Evolutionary conservation across 92 coral and sea anemone species (phyloP), one percentile per base, ranked within the genome.

Genomic region (Zoanthus solanderi): DNA sequence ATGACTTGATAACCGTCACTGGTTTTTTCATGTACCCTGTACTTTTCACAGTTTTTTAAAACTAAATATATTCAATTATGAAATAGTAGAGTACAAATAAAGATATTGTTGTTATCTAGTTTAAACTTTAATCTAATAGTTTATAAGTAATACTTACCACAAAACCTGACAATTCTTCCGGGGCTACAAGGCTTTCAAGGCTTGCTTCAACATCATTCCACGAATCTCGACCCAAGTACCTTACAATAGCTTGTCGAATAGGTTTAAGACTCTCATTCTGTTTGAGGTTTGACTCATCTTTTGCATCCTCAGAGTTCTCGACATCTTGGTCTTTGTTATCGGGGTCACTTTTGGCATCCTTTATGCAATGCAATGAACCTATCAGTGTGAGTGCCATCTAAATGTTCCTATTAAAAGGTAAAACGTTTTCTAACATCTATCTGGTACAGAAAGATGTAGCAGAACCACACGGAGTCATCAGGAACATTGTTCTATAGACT

Each of bases 211-310:
- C 28, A 4, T 63, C 69, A n/a, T 63, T 63, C 69, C 69, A 63
- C 9, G 69, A 63, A 63, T 63, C 30, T 63, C 69, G 23, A 63
- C 31, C 69, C 69, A 63, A 17, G 69, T 63, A 63, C 69, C 69
- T 63, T 17, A 63, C 69, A 18, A 63, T 63, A 17, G 69, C 69
- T 63, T 63, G 29, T 17, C 28, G 69, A 63, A 63, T 63, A 17
- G 69, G 30, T 2, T 63, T 63, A 63, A 63, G 69, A n/a, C 3
- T 63, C 31, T 63, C 69, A n/a, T 63, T 63, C 69, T 63, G 10
- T 63, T 63, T 28, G 30, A n/a, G 29, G 69, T 63, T n/a, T 4
- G 69, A 23, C 69, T n/a, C 16, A 14, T 17, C 18, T 58, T 58
- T 58, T 13, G 66, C 3, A 14, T 58, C 66, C 66, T 11, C 56